Evolutionary conservation across 2,888 invertebrate species (phyloP).

Genomic region (Tortrix viridana): DNA sequence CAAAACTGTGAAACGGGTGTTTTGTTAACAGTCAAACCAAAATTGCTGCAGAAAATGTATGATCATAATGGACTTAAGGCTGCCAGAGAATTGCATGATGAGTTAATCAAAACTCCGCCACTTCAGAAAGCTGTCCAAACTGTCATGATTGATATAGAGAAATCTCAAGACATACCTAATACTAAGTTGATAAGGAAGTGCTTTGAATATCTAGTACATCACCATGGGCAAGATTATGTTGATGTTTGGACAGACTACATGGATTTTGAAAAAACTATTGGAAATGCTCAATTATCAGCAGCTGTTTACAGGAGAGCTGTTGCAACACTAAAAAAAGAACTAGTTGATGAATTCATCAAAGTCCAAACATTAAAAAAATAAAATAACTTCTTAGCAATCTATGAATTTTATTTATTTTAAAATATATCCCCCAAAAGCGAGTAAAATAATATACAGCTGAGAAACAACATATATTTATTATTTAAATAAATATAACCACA

Average conservation of each 20-base stretch:
- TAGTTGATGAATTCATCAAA: constrained; percentile 82
- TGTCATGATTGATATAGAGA: constrained; percentile 85
- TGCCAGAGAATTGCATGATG: constrained; percentile 86
- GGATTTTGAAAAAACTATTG: constrained; percentile 86
- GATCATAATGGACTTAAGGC: constrained; percentile 77
- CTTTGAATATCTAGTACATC: constrained; percentile 85
- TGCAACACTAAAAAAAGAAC: constrained; percentile 79
- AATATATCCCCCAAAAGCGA: constrained; percentile 36
- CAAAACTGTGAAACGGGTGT: constrained; percentile 78
- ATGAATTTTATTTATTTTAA: constrained; percentile 40
- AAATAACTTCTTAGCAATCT: constrained; percentile 51
- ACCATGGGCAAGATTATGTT: constrained; percentile 86
- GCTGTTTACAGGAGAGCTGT: constrained; percentile 86
- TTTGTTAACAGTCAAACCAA: constrained; percentile 82
- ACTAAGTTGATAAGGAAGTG: constrained; percentile 82
- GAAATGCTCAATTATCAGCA: constrained; percentile 82
- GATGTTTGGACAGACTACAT: constrained; percentile 91
- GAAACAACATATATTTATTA: constrained; percentile 78
- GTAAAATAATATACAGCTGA: constrained; percentile 53
- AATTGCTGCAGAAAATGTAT: constrained; percentile 85
- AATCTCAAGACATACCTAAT: constrained; percentile 69
- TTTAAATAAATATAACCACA: constrained; percentile 73
- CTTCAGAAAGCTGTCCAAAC: constrained; percentile 85
- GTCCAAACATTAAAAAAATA: constrained; percentile 79
- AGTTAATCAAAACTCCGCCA: constrained; percentile 84